These are phyloP conservation scores for Siniperca scherzeri DNA, from an alignment of 2,797 vertebrate genomes.

Conservation along the genomic window DNA sequence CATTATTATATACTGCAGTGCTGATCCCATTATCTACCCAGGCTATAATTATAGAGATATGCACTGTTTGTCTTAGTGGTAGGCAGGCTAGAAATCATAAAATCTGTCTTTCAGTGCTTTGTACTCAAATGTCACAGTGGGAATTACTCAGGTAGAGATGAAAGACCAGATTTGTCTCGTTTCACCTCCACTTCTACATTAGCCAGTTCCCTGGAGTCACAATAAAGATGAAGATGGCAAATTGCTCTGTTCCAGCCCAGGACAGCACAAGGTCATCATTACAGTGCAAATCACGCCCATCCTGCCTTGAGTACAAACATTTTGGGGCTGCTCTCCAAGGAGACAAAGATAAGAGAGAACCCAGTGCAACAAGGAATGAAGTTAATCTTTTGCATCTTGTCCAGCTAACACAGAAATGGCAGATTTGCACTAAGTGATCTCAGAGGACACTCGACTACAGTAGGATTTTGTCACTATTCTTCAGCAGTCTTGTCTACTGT, in stretches of 20 bases:
- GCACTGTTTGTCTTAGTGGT: slow-evolving; percentile 24
- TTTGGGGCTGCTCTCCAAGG: slow-evolving; percentile 53
- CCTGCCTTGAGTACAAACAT: slow-evolving; percentile 65
- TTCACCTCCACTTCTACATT: slow-evolving; percentile 63
- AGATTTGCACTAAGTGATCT: slow-evolving; percentile 57
- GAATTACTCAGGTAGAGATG: slow-evolving; percentile 35
- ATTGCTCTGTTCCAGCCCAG: slow-evolving; percentile 57
- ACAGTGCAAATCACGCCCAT: slow-evolving; percentile 62
- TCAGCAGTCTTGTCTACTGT: background rate
- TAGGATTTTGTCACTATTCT: slow-evolving; percentile 18
- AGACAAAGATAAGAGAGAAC: slow-evolving; percentile 50
- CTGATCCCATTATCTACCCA: slow-evolving; percentile 32
- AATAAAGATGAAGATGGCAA: slow-evolving; percentile 73
- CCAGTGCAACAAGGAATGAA: slow-evolving; percentile 35
- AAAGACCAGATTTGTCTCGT: slow-evolving; percentile 28
- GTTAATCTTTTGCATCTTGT: slow-evolving; percentile 54
- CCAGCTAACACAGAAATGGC: slow-evolving; percentile 42
- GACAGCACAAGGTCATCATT: slow-evolving; percentile 70
- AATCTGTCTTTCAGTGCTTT: slow-evolving; percentile 24
- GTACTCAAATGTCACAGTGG: slow-evolving; percentile 21
- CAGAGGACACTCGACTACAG: slow-evolving; percentile 27
- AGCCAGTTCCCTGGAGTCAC: slow-evolving; percentile 60
- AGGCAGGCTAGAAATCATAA: slow-evolving; percentile 20
- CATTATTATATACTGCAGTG: slow-evolving; percentile 13
- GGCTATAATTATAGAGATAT: slow-evolving; percentile 34